Base-by-base conservation (phyloP, 2,113 vertebrate genomes). In the Romanogobio albipinnatus region DNA sequence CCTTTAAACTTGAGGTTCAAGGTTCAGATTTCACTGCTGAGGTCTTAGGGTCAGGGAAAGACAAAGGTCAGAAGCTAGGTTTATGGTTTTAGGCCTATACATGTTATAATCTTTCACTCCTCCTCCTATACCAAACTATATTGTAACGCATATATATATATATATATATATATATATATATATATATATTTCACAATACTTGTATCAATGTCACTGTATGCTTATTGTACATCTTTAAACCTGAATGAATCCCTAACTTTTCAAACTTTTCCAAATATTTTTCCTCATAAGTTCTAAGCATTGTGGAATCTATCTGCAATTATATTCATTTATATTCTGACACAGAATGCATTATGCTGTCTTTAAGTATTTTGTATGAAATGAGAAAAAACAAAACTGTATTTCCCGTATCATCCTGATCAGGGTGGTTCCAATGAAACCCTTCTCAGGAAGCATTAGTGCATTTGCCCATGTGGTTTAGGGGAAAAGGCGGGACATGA, bases 391-490 rank as follows among this genome's bases (percentile, higher is more conserved):
- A 29, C 29, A 29, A 29, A 64, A 3, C 6, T 29, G 15, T 26
- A 66, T 56, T 47, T 64, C 47, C 76, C 45, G 29, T 51, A 49
- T 59, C 71, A 56, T 36, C 43, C n/a, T 36, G 64, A 29, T 61
- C 64, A 75, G 82, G 83, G 77, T 82, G 66, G 76, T 88, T 86
- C 84, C 81, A 81, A 61, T 84, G 76, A 73, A 87, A 77, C 11
- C 43, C 19, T 45, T 68, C 81, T 26, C 36, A 58, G 56, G 76
- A 88, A 76, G 56, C 71, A 66, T 82, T 59, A 86, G 79, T 84
- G 49, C 13, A 26, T 73, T 76, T 68, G 22, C 75, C 76, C 17
- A 56, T 14, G 82, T 77, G 22, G 74, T 78, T 51, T 56, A 36
- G 29, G 22, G 73, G 49, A 36, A 80, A 84, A 64, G 36, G 79